Conservation (phyloP, 2,888 invertebrate species). For the Habrosyne pyritoides region DNA sequence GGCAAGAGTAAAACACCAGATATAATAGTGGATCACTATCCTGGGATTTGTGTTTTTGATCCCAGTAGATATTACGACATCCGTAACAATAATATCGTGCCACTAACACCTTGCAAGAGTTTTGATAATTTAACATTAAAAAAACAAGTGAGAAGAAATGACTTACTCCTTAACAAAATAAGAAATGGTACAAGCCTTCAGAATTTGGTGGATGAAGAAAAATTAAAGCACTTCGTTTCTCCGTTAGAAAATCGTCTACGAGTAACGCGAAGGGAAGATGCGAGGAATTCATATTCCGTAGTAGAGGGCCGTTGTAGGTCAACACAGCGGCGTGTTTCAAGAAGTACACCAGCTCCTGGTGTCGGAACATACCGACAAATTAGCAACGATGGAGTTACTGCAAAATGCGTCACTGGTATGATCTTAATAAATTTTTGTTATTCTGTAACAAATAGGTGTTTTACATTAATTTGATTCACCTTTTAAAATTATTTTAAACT, state of each 20-base stretch:
- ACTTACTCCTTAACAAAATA: conserved; percentile 48
- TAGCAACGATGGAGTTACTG: conserved; percentile 52
- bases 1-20: conserved; percentile 62
- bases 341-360: conserved; percentile 62
- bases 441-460: background rate
- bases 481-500: no score
- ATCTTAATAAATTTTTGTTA: background rate
- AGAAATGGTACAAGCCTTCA: conserved; percentile 71
- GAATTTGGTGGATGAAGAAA: conserved; percentile 67
- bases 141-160: conserved; percentile 49
- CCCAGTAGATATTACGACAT: conserved; percentile 67
- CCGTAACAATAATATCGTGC: conserved; percentile 67
- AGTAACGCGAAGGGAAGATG: conserved; percentile 49
- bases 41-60: conserved; percentile 68
- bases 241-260: conserved; percentile 50
- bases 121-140: conserved; percentile 74
- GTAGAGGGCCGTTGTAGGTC: conserved; percentile 61
- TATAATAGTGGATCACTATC: conserved; percentile 68
- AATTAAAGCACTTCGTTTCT: conserved; percentile 65
- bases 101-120: conserved; percentile 72
- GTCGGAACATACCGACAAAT: conserved; percentile 74
- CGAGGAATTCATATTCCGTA: conserved; percentile 70
- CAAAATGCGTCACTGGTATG: conserved; percentile 54
- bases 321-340: conserved; percentile 53
- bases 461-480: no score